A percentile compares a stretch with the other conserved stretches of the same genome.
phyloP scores from a whole-genome alignment of 2,113 vertebrate genomes.

The Xenopus laevis region DNA sequence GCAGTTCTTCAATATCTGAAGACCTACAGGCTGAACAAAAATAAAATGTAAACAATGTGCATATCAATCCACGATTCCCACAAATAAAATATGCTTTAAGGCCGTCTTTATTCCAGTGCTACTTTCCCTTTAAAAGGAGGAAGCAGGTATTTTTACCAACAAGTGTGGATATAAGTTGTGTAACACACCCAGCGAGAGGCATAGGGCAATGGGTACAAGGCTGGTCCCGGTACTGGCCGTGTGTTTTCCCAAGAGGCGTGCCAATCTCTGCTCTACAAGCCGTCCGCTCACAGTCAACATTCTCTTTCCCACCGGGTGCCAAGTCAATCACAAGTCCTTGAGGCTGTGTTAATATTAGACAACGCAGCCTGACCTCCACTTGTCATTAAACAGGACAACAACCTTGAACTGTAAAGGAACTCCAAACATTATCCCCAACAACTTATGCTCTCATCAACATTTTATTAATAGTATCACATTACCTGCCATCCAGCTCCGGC shows the following conservation, averaged over 20 bases:
- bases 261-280: not conserved
- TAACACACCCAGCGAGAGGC: constrained; percentile 29
- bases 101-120: too few relatives aligned
- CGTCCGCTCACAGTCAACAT: constrained; percentile 13
- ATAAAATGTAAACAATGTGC: too few relatives aligned
- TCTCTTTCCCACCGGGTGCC: constrained; percentile 16
- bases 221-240: not conserved
- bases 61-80: too few relatives aligned
- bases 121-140: too few relatives aligned
- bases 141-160: too few relatives aligned
- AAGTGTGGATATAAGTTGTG: constrained; percentile 5
- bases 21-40: too few relatives aligned
- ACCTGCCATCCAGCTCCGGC: constrained; percentile 50
- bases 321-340: constrained; percentile 43
- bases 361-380: constrained; percentile 56
- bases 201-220: constrained; percentile 24
- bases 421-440: constrained; percentile 56
- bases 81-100: too few relatives aligned
- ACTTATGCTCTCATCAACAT: constrained; percentile 59
- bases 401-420: constrained; percentile 63
- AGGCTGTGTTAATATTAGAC: constrained; percentile 52
- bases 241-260: constrained; percentile 37
- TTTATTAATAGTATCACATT: constrained; percentile 60
- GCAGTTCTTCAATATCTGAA: too few relatives aligned
- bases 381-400: constrained; percentile 62